Evolutionary conservation across 2,797 vertebrate species (phyloP).

Genomic region (Setipinna tenuifilis): DNA sequence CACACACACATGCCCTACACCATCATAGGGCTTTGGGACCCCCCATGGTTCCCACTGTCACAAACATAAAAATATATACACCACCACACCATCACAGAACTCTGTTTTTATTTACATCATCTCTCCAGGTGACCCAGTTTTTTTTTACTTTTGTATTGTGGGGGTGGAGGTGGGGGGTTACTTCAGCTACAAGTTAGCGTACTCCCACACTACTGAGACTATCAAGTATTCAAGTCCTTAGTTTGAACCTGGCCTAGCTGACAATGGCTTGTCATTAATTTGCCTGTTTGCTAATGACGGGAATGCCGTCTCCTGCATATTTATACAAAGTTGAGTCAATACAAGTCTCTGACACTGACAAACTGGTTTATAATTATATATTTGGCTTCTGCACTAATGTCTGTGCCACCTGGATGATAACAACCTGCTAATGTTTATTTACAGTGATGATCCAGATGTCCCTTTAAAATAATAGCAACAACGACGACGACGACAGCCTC

Average conservation of each 20-base stretch:
- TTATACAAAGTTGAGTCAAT: not conserved
- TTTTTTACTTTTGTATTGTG: not conserved
- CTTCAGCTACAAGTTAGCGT: not conserved
- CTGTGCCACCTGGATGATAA: slow-evolving; percentile 6
- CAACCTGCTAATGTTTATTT: not conserved
- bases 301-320: not conserved
- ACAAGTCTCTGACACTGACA: not conserved
- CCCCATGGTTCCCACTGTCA: not conserved
- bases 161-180: not conserved
- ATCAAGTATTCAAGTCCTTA: not conserved
- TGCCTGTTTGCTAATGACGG: not conserved
- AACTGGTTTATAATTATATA: not conserved
- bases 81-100: not conserved
- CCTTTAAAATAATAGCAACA: not conserved
- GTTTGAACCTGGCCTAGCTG: not conserved
- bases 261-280: not conserved
- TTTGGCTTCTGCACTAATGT: not conserved
- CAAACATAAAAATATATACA: not conserved
- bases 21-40: not conserved
- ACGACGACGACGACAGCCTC: not conserved
- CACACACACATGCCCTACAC: not conserved
- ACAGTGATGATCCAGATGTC: slow-evolving; percentile 23
- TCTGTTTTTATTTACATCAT: not conserved
- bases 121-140: slow-evolving; percentile 1
- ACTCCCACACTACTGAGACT: not conserved